phyloP scores from a whole-genome alignment of 30 jellyfish, hydroid and myxozoan genomes.

The Nemopilema nomurai region DNA sequence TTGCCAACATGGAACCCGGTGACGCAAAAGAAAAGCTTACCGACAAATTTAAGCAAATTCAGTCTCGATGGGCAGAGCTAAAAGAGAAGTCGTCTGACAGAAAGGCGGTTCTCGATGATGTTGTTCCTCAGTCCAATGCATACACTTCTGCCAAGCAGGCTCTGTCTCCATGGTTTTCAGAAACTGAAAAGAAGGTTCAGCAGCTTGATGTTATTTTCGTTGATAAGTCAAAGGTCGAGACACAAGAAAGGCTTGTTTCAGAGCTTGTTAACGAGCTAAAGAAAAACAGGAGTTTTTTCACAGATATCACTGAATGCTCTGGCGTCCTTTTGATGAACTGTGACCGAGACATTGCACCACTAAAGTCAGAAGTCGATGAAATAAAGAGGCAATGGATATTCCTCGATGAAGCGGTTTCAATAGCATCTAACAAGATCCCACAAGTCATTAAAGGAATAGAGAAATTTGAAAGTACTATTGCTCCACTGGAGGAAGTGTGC shows the following conservation, averaged over 20 bases:
- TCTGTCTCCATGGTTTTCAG: constrained; percentile 74
- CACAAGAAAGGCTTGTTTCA: constrained; percentile 54
- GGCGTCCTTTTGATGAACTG: constrained; percentile 59
- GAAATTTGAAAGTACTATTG: constrained; percentile 36
- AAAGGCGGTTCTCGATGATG: constrained; percentile 70
- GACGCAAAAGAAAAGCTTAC: constrained; percentile 58
- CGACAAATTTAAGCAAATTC: constrained; percentile 63
- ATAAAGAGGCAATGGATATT: constrained; percentile 53
- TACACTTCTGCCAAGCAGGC: constrained; percentile 29
- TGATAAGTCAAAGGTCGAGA: constrained; percentile 62
- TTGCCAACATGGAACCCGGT: constrained; percentile 65
- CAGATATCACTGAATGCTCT: constrained; percentile 44
- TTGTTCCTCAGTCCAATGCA: constrained; percentile 56
- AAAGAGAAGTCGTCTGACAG: constrained; percentile 70
- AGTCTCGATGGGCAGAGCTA: constrained; percentile 73
- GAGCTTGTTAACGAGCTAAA: constrained; percentile 65
- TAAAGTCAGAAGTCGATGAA: constrained; percentile 58
- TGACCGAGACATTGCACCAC: constrained; percentile 84
- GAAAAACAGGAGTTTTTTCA: constrained; percentile 40
- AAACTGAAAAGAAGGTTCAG: constrained; percentile 72
- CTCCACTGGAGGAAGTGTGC: constrained; percentile 85
- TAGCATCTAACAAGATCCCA: constrained; percentile 64
- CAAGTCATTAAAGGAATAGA: constrained; percentile 62
- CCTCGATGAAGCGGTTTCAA: constrained; percentile 29
- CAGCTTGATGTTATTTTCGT: constrained; percentile 61